Conservation (phyloP, 35 echinoderm and acorn worm species). For the Chiridota heheva region DNA sequence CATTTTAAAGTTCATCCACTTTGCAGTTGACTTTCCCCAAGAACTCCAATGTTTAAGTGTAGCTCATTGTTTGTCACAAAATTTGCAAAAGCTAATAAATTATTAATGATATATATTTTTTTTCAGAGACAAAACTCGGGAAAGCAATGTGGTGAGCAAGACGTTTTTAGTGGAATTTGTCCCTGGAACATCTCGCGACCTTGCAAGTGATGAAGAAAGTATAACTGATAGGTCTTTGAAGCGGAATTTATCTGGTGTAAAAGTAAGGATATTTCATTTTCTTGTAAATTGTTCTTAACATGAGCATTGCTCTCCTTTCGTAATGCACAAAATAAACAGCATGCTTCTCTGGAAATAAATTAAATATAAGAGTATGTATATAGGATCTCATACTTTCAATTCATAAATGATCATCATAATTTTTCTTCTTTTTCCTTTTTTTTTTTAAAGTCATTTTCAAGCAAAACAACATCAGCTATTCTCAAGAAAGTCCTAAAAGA, state of each 20-base stretch:
- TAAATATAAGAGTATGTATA: too few relatives aligned
- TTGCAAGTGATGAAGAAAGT: conserved; percentile 82
- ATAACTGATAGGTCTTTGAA: conserved; percentile 37
- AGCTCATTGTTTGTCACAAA: neutral
- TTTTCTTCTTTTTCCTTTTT: neutral
- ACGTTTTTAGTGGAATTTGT: conserved; percentile 86
- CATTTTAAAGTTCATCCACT: too few relatives aligned
- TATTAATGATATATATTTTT: neutral
- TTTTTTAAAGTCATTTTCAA: conserved; percentile 28
- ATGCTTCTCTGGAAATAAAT: too few relatives aligned
- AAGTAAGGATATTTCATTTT: conserved; percentile 40
- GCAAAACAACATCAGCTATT: conserved; percentile 69
- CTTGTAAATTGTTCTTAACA: neutral
- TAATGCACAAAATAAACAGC: too few relatives aligned
- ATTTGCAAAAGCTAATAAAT: neutral
- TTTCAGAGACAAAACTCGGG: conserved; percentile 67
- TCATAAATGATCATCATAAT: neutral
- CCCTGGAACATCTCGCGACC: conserved; percentile 50
- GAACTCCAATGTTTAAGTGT: too few relatives aligned
- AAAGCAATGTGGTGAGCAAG: conserved; percentile 87
- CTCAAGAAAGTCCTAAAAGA: conserved; percentile 72
- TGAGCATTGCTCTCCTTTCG: too few relatives aligned
- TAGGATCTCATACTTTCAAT: neutral
- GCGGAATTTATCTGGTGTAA: conserved; percentile 37
- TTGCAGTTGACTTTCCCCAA: too few relatives aligned